Base-by-base conservation (phyloP, 2,888 invertebrate genomes). In the Dusona sp. region DNA sequence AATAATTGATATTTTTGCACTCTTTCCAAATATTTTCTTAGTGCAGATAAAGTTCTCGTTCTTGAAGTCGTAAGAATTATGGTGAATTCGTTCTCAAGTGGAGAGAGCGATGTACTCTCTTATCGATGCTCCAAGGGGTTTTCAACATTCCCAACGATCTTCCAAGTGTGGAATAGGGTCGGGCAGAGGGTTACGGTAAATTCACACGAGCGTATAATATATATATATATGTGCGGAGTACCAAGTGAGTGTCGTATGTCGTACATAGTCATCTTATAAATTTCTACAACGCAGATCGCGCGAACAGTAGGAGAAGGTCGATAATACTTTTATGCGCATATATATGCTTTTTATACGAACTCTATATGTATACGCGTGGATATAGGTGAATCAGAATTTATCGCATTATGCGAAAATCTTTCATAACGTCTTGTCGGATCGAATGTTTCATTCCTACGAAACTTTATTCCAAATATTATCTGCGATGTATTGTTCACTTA, bases 381-480 rank as follows among this genome's bases (percentile, higher is more conserved):
- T 54, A 57, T 29, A 3, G 42, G 11, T 8, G 54, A n/a, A 38
- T 74, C 29, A 86, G 88, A 91, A 92, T 91, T 91, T 90, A 89
- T 89, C 89, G 91, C 91, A 92, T 91, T 89, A 91, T 91, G 91
- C 90, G 91, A 89, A 90, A 91, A 92, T 92, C 90, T 90, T 65
- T 85, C 89, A 88, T 90, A 91, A 92, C 89, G 88, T 88, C 83
- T 88, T 86, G 86, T 90, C 75, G 85, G 81, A 85, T 54, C 57
- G 51, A 57, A 48, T 74, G 48, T 72, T 75, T 67, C 38, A 65
- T 77, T 54, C 25, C 67, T 61, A 36, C 65, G n/a, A 51, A 51
- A 70, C 54, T 61, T 61, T 54, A 42, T 78, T 67, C 45, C 45
- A 65, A 57, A 68, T 79, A 36, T n/a, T 42, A 33, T 22, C 25